Base-by-base conservation (phyloP, 2,888 invertebrate genomes). In the Cartodere bifasciata region DNA sequence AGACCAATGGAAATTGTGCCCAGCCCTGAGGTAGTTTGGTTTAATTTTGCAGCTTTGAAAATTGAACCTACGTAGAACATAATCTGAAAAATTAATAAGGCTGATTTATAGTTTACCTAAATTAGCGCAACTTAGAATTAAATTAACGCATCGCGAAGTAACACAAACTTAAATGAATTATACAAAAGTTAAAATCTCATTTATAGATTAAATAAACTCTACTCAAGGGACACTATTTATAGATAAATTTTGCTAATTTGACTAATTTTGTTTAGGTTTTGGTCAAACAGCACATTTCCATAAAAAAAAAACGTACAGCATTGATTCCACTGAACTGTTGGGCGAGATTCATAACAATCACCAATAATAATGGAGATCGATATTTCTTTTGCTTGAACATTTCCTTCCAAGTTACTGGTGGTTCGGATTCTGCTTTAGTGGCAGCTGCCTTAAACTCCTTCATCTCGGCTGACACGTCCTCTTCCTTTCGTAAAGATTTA, bases 321-420 rank as follows among this genome's bases (percentile, higher is more conserved):
- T 88, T 88, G 52, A 90, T 88, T 3, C 90, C 90, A 6, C 85
- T 85, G 16, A 90, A 62, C 60, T 91, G 91, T 53, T 91, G 91
- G 0, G 86, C 81, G 1, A 88, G 52, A 83, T 90, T 88, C 48
- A 90, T 71, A 47, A 81, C 74, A 16, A 83, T 60, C 9, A 85
- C 72, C 39, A 91, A 86, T 23, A 78, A 59, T 6, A 91, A 64
- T 0, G 90, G 90, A 48, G 76, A 79, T 1, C 85, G 67, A 0
- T 90, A 67, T 21, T 72, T 63, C 0, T 72, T 62, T 56, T 80
- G 81, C n/a, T 66, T 60, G 36, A 83, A 61, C 44, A 88, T 59
- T 49, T 85, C 84, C 7, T 68, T 67, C 1, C 86, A 55, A 0
- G 78, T 79, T 17, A 83, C 77, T 51, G 72, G 75, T 50, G 43